These are phyloP conservation scores for Tauraco hartlaubi DNA, from an alignment of 2,797 vertebrate genomes.

Conservation along the genomic window DNA sequence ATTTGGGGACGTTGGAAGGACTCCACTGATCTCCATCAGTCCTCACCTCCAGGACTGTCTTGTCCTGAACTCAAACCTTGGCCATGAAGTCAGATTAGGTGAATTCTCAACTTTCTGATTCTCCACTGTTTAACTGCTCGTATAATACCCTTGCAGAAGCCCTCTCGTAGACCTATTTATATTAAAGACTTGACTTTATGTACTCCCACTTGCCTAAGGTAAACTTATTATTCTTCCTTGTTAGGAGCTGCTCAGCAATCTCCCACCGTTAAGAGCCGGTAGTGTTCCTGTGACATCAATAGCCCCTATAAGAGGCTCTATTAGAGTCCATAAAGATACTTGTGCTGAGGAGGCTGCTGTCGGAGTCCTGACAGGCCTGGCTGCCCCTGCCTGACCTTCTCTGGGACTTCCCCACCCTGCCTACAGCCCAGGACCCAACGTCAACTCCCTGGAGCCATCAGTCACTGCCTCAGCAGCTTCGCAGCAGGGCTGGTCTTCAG, in stretches of 20 bases:
- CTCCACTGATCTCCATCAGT: background rate
- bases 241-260: background rate
- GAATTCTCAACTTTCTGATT: background rate
- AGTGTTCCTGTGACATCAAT: background rate
- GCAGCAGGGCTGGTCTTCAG: rapidly evolving
- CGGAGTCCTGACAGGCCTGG: background rate
- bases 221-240: background rate
- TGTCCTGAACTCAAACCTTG: background rate
- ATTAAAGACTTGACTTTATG: background rate
- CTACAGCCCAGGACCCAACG: too few species aligned
- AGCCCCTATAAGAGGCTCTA: background rate
- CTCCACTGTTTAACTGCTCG: rapidly evolving
- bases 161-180: background rate
- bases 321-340: background rate
- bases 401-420: background rate
- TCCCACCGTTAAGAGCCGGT: background rate
- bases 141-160: background rate
- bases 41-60: background rate
- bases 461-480: background rate
- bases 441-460: background rate
- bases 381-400: background rate
- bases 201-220: background rate
- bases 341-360: background rate
- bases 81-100: background rate
- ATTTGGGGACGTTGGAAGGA: background rate